phyloP scores from a whole-genome alignment of 2,888 invertebrate genomes.

The Adela reaumurella region DNA sequence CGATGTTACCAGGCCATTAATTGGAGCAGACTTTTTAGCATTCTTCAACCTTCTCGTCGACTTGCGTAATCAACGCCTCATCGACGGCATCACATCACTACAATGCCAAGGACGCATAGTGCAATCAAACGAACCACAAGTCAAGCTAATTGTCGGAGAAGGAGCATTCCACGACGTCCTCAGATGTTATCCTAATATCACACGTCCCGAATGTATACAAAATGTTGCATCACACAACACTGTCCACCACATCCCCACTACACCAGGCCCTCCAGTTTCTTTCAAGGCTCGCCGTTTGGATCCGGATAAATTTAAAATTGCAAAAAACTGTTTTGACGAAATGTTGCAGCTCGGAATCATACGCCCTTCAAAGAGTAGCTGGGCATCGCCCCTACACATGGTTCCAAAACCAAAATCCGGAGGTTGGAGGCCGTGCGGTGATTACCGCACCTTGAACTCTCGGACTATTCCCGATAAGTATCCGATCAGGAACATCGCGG shows the following conservation, averaged over 20 bases:
- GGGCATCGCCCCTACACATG: too few relatives aligned
- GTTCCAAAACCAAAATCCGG: conserved; percentile 12
- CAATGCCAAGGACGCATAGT: too few relatives aligned
- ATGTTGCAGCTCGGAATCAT: too few relatives aligned
- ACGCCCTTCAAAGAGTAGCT: too few relatives aligned
- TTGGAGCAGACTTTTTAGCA: conserved; percentile 16
- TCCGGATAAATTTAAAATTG: conserved; percentile 7
- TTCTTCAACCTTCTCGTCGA: conserved; percentile 16
- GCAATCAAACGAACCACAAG: too few relatives aligned
- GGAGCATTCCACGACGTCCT: too few relatives aligned
- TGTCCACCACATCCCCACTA: conserved; percentile 12
- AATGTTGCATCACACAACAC: conserved; percentile 11
- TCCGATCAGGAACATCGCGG: conserved; percentile 18
- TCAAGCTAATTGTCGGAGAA: too few relatives aligned
- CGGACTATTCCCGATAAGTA: conserved; percentile 16
- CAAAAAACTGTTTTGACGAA: too few relatives aligned
- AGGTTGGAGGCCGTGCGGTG: conserved; percentile 19
- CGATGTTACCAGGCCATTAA: conserved; percentile 16
- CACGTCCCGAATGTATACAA: not conserved
- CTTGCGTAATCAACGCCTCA: conserved; percentile 9
- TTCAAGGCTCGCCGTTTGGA: conserved; percentile 9
- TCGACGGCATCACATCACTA: conserved; percentile 1
- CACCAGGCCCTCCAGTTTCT: conserved; percentile 12
- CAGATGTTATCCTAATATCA: too few relatives aligned
- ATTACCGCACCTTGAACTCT: conserved; percentile 19